Conservation (phyloP, 2,888 invertebrate species). For the Drosophila mimetica region DNA sequence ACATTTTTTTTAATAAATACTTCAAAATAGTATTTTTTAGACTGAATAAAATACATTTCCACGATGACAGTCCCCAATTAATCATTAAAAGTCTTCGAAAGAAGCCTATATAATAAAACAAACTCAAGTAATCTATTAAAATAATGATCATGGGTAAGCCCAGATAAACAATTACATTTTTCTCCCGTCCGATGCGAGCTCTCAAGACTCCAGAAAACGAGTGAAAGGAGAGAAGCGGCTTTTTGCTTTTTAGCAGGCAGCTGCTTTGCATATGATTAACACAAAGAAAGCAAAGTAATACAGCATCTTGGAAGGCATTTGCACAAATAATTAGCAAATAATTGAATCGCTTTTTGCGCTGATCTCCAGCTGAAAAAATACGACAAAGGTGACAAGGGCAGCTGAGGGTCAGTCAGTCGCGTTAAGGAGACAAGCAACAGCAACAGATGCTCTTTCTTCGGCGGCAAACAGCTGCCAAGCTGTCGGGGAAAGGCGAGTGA, state of each 20-base stretch:
- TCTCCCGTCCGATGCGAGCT: neutral
- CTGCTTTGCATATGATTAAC: constrained; percentile 54
- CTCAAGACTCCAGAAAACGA: constrained; percentile 5
- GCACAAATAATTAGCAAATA: constrained; percentile 53
- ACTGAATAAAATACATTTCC: too few species aligned
- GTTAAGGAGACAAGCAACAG: neutral
- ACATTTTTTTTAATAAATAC: too few species aligned
- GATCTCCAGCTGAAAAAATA: constrained; percentile 18
- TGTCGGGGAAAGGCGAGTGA: constrained; percentile 10
- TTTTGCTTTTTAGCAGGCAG: constrained; percentile 14
- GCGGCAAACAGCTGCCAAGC: neutral
- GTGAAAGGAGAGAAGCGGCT: constrained; percentile 26
- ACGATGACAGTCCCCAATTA: too few species aligned
- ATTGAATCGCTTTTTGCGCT: constrained; percentile 16
- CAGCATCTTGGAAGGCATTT: constrained; percentile 17
- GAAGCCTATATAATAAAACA: too few species aligned
- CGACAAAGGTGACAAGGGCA: constrained; percentile 9
- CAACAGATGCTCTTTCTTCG: constrained; percentile 3
- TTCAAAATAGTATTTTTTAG: too few species aligned
- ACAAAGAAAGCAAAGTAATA: constrained; percentile 27
- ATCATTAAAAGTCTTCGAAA: too few species aligned
- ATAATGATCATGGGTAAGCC: neutral
- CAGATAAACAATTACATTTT: constrained; percentile 11
- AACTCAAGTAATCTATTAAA: too few species aligned
- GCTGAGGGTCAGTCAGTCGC: constrained; percentile 12